Conservation (phyloP, 30 jellyfish, hydroid and myxozoan species). For the Aurelia sp. region DNA sequence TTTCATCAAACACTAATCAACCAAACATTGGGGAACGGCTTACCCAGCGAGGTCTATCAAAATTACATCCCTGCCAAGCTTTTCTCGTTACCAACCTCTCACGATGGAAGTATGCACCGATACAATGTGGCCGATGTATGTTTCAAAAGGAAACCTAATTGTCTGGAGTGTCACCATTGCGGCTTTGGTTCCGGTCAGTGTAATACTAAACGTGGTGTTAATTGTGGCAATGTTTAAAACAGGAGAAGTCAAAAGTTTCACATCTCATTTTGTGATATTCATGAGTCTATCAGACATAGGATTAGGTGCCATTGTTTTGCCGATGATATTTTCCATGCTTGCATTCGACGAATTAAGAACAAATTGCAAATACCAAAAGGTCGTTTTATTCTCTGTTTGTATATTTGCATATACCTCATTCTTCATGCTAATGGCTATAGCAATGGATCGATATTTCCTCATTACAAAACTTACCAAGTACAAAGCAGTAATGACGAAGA, state of each 20-base stretch:
- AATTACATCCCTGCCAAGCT: too few species aligned
- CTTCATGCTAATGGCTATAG: constrained; percentile 60
- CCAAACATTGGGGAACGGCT: too few species aligned
- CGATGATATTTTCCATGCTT: constrained; percentile 46
- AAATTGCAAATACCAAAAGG: constrained; percentile 44
- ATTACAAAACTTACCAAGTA: constrained; percentile 42
- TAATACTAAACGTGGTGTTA: constrained; percentile 25
- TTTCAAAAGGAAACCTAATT: constrained; percentile 21
- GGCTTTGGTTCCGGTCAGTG: constrained; percentile 22
- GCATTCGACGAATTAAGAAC: constrained; percentile 16
- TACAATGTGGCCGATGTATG: constrained; percentile 69
- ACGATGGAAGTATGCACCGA: constrained; percentile 29
- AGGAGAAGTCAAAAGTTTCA: constrained; percentile 45
- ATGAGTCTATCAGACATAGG: constrained; percentile 68
- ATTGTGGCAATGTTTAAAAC: constrained; percentile 53
- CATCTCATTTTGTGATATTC: constrained; percentile 44
- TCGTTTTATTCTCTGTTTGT: constrained; percentile 34
- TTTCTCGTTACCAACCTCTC: too few species aligned
- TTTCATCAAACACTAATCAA: too few species aligned
- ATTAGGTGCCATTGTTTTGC: constrained; percentile 49
- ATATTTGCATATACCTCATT: constrained; percentile 60
- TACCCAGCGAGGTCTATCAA: too few species aligned
- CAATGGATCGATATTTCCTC: constrained; percentile 64
- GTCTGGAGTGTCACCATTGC: constrained; percentile 56
- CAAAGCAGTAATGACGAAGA: constrained; percentile 37